A percentile compares a stretch with the other conserved stretches of the same genome.
These are phyloP conservation scores for Oryzias sinensis DNA, from an alignment of 2,797 vertebrate genomes.

Conservation along the genomic window DNA sequence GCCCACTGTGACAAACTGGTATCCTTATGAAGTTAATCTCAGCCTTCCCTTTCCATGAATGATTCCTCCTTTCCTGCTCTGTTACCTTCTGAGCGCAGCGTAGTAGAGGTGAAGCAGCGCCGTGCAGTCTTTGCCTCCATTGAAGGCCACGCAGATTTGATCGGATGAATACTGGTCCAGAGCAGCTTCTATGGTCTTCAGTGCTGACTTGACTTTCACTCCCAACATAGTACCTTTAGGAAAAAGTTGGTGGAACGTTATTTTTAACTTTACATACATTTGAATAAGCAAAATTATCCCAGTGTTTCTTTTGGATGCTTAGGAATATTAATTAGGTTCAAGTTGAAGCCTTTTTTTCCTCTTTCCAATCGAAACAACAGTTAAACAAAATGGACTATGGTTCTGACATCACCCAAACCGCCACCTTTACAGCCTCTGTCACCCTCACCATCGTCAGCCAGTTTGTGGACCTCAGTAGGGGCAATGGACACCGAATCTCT, in stretches of 20 bases:
- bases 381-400: no score
- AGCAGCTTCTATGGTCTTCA: constrained; percentile 84
- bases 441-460: constrained; percentile 83
- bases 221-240: constrained; percentile 82
- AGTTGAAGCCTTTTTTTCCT: no score
- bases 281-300: neutral
- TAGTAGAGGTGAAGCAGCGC: constrained; percentile 92
- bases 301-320: no score
- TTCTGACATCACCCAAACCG: no score
- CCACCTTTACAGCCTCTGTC: neutral
- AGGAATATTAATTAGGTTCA: no score
- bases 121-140: constrained; percentile 97
- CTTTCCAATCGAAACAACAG: no score
- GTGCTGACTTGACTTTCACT: constrained; percentile 83
- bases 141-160: constrained; percentile 91
- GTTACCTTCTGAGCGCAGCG: constrained; percentile 86
- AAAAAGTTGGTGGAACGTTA: constrained; percentile 3
- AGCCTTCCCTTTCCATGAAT: constrained; percentile 33
- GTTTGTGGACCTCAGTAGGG: constrained; percentile 79
- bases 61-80: constrained; percentile 1
- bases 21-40: constrained; percentile 23
- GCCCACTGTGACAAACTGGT: constrained; percentile 4
- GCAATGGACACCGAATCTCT: constrained; percentile 80
- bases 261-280: constrained; percentile 6
- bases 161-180: constrained; percentile 80